These are phyloP conservation scores for Oikopleura vanhoeffeni DNA, from an alignment of 23 tunicate genomes.

Conservation along the genomic window DNA sequence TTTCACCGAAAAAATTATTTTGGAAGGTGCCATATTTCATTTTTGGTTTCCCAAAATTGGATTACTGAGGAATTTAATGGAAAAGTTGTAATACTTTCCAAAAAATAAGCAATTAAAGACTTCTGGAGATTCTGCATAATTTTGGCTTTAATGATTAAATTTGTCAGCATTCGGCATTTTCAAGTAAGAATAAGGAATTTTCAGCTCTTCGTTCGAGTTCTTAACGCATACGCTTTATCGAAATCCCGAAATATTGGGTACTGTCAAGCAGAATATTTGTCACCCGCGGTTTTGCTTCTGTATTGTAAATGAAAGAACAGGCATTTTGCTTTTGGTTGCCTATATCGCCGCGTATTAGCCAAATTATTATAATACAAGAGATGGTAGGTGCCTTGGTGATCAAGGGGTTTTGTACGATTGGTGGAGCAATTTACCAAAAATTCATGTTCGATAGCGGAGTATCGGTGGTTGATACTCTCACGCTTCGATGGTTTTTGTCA, in stretches of 20 bases:
- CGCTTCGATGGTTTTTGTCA: conserved; percentile 79
- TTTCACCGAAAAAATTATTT: too few species aligned
- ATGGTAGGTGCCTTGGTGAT: conserved; percentile 77
- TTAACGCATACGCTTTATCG: conserved; percentile 85
- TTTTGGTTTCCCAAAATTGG: too few species aligned
- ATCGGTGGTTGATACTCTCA: conserved; percentile 75
- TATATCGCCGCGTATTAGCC: conserved; percentile 57
- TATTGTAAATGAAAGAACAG: conserved; percentile 61
- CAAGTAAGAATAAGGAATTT: conserved; percentile 44
- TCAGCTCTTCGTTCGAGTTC: conserved; percentile 67
- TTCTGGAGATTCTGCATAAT: too few species aligned
- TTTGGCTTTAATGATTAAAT: too few species aligned
- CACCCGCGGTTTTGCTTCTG: conserved; percentile 65
- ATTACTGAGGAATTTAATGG: too few species aligned
- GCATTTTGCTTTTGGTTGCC: conserved; percentile 79
- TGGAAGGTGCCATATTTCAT: too few species aligned
- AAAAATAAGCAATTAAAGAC: too few species aligned
- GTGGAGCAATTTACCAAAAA: conserved; percentile 46
- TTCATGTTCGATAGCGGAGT: conserved; percentile 38
- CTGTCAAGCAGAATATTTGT: conserved; percentile 95
- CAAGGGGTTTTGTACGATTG: conserved; percentile 85
- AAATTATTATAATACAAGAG: conserved; percentile 86
- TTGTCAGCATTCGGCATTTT: conserved; percentile 99
- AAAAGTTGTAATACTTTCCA: too few species aligned
- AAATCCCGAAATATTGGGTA: conserved; percentile 92